phyloP scores from a whole-genome alignment of 2,888 invertebrate genomes.

The Crioceris asparagi region DNA sequence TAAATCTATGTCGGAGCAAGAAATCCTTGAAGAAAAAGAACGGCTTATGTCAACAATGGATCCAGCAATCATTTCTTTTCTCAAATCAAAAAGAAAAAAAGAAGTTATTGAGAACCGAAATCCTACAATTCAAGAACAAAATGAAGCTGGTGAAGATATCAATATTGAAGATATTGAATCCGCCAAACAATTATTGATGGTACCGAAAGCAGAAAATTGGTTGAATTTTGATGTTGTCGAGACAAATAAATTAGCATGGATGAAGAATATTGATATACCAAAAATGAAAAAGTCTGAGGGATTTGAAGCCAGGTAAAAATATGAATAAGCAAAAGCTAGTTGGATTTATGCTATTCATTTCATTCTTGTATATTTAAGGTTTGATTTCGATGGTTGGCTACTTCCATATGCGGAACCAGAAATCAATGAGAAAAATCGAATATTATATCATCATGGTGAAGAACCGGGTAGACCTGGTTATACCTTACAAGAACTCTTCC shows the following conservation, averaged over 20 bases:
- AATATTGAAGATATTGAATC: conserved; percentile 41
- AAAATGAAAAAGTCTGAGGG: conserved; percentile 43
- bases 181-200: conserved; percentile 42
- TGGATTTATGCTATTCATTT: neutral
- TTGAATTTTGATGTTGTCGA: conserved; percentile 80
- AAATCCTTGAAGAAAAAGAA: conserved; percentile 64
- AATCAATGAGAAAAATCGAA: conserved; percentile 49
- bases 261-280: conserved; percentile 56
- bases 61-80: conserved; percentile 56
- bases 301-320: conserved; percentile 55
- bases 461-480: conserved; percentile 89
- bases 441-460: conserved; percentile 85
- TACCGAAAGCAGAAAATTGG: conserved; percentile 60
- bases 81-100: conserved; percentile 42
- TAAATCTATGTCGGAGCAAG: conserved; percentile 55
- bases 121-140: conserved; percentile 34
- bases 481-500: conserved; percentile 77
- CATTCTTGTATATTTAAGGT: conserved; percentile 35
- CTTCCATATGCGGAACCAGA: conserved; percentile 58
- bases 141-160: conserved; percentile 27
- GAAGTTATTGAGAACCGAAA: conserved; percentile 15
- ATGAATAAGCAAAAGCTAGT: no score
- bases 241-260: conserved; percentile 81
- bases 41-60: conserved; percentile 54
- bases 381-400: conserved; percentile 72